Percentiles rank a stretch among this genome's conserved stretches.
phyloP scores from a whole-genome alignment of 2,888 invertebrate species.

The Gymnocheta viridis region DNA sequence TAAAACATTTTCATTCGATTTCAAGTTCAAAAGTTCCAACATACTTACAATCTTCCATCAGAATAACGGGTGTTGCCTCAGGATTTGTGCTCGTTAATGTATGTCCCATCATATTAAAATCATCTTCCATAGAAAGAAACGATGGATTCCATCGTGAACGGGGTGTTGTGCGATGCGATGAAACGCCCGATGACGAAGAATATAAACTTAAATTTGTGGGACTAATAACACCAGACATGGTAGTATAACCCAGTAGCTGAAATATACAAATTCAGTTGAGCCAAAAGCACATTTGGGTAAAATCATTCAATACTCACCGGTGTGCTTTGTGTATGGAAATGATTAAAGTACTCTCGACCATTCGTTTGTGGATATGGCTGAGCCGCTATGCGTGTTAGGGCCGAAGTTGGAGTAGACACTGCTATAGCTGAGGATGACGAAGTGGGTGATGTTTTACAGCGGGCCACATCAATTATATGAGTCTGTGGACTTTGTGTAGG shows the following conservation, averaged over 20 bases:
- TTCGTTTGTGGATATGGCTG: constrained; percentile 82
- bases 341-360: constrained; percentile 90
- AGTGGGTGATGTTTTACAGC: constrained; percentile 71
- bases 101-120: constrained; percentile 95
- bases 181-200: constrained; percentile 85
- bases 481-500: constrained; percentile 75
- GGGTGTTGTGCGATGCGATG: constrained; percentile 86
- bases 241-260: constrained; percentile 95
- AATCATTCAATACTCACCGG: constrained; percentile 75
- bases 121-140: constrained; percentile 93
- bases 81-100: constrained; percentile 85
- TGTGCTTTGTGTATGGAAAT: constrained; percentile 95
- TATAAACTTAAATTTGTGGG: constrained; percentile 94
- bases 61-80: constrained; percentile 87
- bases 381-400: constrained; percentile 79
- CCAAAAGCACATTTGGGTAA: neutral
- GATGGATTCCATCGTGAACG: constrained; percentile 92
- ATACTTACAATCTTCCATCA: constrained; percentile 89
- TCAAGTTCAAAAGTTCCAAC: no score
- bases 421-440: constrained; percentile 64
- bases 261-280: constrained; percentile 28
- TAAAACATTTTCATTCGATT: no score
- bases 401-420: constrained; percentile 71
- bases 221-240: constrained; percentile 92
- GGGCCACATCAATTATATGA: constrained; percentile 74